Percentiles rank a stretch among this genome's conserved stretches.
Evolutionary conservation across 2,113 vertebrate species (phyloP).

Genomic region (Colistium nudipinnis): DNA sequence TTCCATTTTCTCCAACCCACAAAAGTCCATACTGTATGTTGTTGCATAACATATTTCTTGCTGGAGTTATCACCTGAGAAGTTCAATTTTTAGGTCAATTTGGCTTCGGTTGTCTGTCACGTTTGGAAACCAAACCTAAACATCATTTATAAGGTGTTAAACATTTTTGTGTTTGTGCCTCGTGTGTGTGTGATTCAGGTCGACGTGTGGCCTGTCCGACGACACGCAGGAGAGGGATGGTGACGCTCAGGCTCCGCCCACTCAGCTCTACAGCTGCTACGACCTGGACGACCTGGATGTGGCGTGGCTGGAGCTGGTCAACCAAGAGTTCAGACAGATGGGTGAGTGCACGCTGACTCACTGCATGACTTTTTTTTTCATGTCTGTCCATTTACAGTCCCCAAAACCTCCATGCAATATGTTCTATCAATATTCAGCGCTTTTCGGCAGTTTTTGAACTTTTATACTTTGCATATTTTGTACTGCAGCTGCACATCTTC

Average conservation of each 20-base stretch:
- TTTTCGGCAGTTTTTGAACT: neutral
- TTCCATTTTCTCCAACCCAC: too few relatives aligned
- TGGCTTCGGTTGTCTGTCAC: too few relatives aligned
- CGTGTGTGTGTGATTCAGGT: constrained; percentile 63
- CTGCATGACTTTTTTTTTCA: neutral
- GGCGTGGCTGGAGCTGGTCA: constrained; percentile 93
- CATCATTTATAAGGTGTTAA: too few relatives aligned
- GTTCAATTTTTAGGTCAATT: too few relatives aligned
- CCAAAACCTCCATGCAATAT: neutral
- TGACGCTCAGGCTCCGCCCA: constrained; percentile 45
- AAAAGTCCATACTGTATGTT: too few relatives aligned
- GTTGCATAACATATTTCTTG: too few relatives aligned
- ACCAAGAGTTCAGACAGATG: constrained; percentile 93
- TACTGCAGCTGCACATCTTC: neutral
- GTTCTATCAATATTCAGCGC: neutral
- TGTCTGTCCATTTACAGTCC: neutral
- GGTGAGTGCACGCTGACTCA: constrained; percentile 75
- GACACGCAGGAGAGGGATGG: constrained; percentile 23
- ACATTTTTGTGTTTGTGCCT: neutral
- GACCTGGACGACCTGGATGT: constrained; percentile 96
- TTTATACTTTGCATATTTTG: neutral
- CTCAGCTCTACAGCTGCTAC: constrained; percentile 87
- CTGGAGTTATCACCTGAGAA: too few relatives aligned
- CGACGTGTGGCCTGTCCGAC: constrained; percentile 75
- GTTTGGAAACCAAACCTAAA: constrained; percentile 8